Base-by-base conservation (phyloP, 2,888 invertebrate genomes). In the Rapana venosa region DNA sequence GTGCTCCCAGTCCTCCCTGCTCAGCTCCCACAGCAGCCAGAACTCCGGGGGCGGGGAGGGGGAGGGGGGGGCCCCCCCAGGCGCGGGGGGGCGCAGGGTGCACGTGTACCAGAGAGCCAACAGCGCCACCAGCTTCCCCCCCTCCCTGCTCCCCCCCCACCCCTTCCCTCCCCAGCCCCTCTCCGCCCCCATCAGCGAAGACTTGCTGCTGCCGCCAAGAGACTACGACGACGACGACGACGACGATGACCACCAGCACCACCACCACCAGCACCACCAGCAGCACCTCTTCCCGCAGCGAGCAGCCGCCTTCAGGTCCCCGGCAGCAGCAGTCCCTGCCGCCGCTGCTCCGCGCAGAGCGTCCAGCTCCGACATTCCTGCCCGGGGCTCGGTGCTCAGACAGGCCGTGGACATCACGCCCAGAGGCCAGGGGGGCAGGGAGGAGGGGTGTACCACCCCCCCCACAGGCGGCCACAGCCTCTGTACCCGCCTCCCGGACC, bases 211-310 rank as follows among this genome's bases (percentile, higher is more conserved):
- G 35, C 94, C 94, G 0, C 94, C 94, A 0, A 92, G 92, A 6
- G 94, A 94, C 87, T 94, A 94, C 8, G 92, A 90, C 6, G 92
- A 93, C 4, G 91, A 92, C 36, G 92, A 93, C 2, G 91, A 92
- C 56, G 90, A 85, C 2, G 87, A 89, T 11, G 36, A 88, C 84
- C 47, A 22, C 88, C 87, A 32, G 81, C 91, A 83, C 84, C 91
- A 83, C 90, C 88, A 88, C 83, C 90, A 61, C 86, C 91, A 86
- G 74, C n/a, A n/a, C n/a, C n/a, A n/a, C n/a, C n/a, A n/a, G n/a
- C n/a, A n/a, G n/a, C 90, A 88, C 89, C 90, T 56, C 83, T 89
- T 89, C 35, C 74, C 35, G 58, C 77, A 22, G 20, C 77, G 32
- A 36, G 30, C 58, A 20, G 66, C 66, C 56, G 86, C 35, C 66